phyloP scores from a whole-genome alignment of 1,140 invertebrate species.

The Formica selysi region DNA sequence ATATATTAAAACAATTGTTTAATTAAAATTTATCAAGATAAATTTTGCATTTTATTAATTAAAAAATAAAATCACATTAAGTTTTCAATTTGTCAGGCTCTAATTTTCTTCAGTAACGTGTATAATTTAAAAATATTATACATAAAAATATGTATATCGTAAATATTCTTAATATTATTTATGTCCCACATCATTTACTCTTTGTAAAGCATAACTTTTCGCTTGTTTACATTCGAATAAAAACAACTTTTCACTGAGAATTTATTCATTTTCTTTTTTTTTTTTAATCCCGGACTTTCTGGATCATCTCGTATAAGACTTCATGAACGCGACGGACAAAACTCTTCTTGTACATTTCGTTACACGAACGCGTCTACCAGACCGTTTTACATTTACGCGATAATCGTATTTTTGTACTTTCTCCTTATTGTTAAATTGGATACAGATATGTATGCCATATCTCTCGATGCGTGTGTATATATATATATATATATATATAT shows the following conservation, averaged over 20 bases:
- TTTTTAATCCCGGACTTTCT: conserved; percentile 2
- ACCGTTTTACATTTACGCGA: conserved; percentile 47
- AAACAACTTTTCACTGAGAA: not conserved
- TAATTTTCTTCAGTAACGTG: not conserved
- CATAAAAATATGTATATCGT: not conserved
- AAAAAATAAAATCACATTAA: not conserved
- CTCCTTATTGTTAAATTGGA: conserved; percentile 56
- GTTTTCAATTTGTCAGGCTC: not conserved
- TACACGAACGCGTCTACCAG: conserved; percentile 15
- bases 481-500: not conserved
- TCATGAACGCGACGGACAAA: conserved; percentile 22
- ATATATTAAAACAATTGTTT: not conserved
- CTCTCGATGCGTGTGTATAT: conserved; percentile 45
- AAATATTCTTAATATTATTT: not conserved
- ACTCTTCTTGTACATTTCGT: conserved; percentile 39
- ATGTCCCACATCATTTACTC: not conserved
- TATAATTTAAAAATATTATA: not conserved
- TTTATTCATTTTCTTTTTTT: not conserved
- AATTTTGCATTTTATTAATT: not conserved
- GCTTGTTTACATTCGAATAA: not conserved
- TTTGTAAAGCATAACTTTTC: not conserved
- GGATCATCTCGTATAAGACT: not conserved
- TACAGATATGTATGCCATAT: conserved; percentile 24
- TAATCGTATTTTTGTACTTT: conserved; percentile 60
- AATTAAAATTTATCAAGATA: not conserved